Base-by-base conservation (phyloP, 2,888 invertebrate species). In the Masnerella sp. region DNA sequence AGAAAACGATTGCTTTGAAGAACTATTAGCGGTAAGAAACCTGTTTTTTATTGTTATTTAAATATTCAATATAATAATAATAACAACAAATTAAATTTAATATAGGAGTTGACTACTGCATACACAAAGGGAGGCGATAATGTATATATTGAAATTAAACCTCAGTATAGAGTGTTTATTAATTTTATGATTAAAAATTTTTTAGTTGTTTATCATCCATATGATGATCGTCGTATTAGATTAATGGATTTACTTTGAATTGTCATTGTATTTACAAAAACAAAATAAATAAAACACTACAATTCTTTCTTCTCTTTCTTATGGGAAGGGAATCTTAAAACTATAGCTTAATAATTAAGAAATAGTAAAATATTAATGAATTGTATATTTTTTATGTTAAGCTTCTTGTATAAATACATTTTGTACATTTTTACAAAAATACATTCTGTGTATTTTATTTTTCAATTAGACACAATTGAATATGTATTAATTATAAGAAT, bases 111-210 rank as follows among this genome's bases (percentile, higher is more conserved):
- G n/a, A 80, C 81, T 20, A 4, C 22, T 8, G 80, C 82, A 7
- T 79, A 80, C 40, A 30, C 40, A 5, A 81, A 76, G 73, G 85
- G 83, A 0, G 86, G 87, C n/a, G 83, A 87, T 58, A 81, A 86
- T 7, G 30, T 82, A 17, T 87, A 85, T 36, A 61, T 86, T 2
- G 51, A 81, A 17, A 58, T 85, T 5, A 51, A 7, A 2, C 64
- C 77, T 1, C 68, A 82, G 5, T 17, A 30, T 18, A 15, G 76
- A 2, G 32, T 67, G 1, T 82, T 75, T 15, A 74, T 79, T 1
- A 77, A 79, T 28, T 84, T 81, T 75, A 76, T 87, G 34, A 17
- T 82, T 7, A 83, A 83, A 67, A 79, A 80, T 2, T 83, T 82
- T 25, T 78, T 87, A 58, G 75, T 75, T 40, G 52, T 58, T 11